These are phyloP conservation scores for Buathra laborator DNA, from an alignment of 2,888 invertebrate genomes.

Conservation along the genomic window DNA sequence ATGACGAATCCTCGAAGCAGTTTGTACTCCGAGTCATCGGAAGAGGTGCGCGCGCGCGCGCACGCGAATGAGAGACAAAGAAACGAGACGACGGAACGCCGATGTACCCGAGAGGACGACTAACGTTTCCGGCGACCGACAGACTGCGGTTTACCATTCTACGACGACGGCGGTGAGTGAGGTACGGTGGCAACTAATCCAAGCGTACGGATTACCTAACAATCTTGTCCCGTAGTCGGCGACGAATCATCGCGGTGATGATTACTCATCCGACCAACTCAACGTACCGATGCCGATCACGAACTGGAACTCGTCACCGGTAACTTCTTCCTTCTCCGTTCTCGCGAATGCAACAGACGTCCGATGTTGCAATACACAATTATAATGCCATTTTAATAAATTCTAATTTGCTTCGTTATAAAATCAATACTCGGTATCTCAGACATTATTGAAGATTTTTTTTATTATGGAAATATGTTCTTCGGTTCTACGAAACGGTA, in stretches of 20 bases:
- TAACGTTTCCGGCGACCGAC: conserved; percentile 51
- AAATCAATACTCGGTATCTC: no score
- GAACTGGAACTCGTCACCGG: conserved; percentile 3
- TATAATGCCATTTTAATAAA: background rate
- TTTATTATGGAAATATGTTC: no score
- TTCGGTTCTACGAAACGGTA: no score
- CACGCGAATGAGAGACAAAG: conserved; percentile 47
- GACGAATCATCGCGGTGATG: conserved; percentile 35
- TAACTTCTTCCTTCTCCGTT: background rate
- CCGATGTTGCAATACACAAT: background rate
- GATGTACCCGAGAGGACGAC: conserved; percentile 22
- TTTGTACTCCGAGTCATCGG: conserved; percentile 58
- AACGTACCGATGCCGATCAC: conserved; percentile 31
- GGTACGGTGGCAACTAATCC: conserved; percentile 8
- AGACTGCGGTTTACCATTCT: conserved; percentile 54
- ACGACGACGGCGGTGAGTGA: background rate
- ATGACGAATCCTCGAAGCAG: conserved; percentile 56
- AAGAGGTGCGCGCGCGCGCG: conserved; percentile 29
- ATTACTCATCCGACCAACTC: conserved; percentile 39
- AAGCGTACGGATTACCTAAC: conserved; percentile 41
- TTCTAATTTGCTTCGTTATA: background rate
- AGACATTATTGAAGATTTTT: no score
- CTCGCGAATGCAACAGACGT: background rate
- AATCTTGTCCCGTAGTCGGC: conserved; percentile 17
- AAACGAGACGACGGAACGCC: conserved; percentile 33